Evolutionary conservation across 1,140 invertebrate genomes (phyloP).

Genomic region (Drosophila yakuba): DNA sequence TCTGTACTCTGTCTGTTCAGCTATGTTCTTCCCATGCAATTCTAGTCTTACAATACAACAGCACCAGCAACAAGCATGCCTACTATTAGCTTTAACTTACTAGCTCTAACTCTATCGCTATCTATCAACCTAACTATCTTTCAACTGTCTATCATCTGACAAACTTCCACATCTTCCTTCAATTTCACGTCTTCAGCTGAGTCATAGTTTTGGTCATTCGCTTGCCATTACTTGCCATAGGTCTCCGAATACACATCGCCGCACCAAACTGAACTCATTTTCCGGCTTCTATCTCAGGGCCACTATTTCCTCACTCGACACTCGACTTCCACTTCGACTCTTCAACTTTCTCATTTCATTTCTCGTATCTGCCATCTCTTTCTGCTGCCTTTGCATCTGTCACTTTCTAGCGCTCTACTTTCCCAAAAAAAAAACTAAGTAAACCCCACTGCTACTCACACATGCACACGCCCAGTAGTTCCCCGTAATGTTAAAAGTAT

Average conservation of each 20-base stretch:
- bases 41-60: conserved; percentile 77
- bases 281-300: conserved; percentile 36
- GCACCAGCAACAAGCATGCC: conserved; percentile 67
- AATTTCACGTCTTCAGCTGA: conserved; percentile 23
- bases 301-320: conserved; percentile 55
- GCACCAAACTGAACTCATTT: conserved; percentile 74
- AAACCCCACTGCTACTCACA: conserved; percentile 8
- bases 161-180: conserved; percentile 16
- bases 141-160: neutral
- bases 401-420: conserved; percentile 75
- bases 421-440: conserved; percentile 34
- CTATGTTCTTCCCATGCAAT: conserved; percentile 76
- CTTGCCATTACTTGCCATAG: conserved; percentile 85
- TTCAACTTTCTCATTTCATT: conserved; percentile 81
- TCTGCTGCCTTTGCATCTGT: conserved; percentile 61
- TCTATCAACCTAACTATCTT: conserved; percentile 7
- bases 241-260: conserved; percentile 52
- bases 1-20: conserved; percentile 26
- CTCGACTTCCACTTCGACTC: conserved; percentile 66
- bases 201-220: conserved; percentile 78
- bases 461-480: conserved; percentile 45
- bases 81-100: conserved; percentile 73
- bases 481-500: conserved; percentile 66
- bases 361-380: conserved; percentile 46
- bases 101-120: conserved; percentile 58